Conservation (phyloP, 2,797 vertebrate species). For the Diplodus puntazzo region DNA sequence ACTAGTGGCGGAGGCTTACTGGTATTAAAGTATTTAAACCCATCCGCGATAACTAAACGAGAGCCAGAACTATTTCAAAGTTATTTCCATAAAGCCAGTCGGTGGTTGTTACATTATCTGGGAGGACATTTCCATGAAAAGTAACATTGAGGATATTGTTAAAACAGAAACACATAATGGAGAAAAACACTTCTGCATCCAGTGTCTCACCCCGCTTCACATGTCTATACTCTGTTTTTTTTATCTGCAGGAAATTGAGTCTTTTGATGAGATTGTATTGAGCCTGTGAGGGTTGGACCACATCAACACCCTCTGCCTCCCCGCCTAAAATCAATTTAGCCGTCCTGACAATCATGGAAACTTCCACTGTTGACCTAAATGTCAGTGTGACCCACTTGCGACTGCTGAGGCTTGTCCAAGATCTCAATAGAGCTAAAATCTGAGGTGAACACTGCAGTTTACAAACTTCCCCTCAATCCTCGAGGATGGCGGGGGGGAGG, state of each 20-base stretch:
- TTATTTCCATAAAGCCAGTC: neutral
- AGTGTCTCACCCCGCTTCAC: neutral
- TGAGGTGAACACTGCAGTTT: neutral
- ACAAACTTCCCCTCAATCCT: neutral
- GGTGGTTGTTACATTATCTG: neutral
- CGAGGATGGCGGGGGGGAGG: neutral
- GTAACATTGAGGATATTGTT: neutral
- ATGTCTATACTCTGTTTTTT: neutral
- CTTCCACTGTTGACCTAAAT: conserved; percentile 48
- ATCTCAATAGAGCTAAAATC: conserved; percentile 22
- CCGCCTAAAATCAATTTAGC: conserved; percentile 41
- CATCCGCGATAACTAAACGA: neutral
- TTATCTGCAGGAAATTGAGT: conserved; percentile 12
- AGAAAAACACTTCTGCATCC: neutral
- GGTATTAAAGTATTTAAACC: neutral
- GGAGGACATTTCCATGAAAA: neutral
- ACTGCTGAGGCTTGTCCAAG: conserved; percentile 8
- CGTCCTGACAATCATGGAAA: conserved; percentile 37
- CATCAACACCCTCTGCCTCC: neutral
- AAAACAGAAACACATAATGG: neutral
- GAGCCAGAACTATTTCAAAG: neutral
- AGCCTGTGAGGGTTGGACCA: conserved; percentile 3
- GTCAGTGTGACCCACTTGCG: conserved; percentile 57
- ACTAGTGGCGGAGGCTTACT: neutral
- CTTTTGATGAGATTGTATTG: conserved; percentile 5